Evolutionary conservation across 2,797 vertebrate species (phyloP).

Genomic region (Helarctos malayanus): DNA sequence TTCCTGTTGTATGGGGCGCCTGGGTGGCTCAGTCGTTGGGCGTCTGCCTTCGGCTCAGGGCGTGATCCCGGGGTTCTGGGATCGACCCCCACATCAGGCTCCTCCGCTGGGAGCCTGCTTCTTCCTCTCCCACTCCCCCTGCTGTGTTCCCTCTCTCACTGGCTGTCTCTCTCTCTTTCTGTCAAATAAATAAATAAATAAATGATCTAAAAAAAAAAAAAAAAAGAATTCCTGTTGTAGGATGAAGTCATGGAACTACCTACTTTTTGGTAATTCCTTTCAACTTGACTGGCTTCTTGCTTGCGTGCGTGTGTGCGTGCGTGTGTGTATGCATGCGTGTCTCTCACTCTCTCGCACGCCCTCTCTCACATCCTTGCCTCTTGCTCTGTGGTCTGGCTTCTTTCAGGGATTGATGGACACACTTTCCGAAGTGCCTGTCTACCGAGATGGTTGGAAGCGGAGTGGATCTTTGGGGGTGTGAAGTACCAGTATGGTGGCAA

Average conservation of each 20-base stretch:
- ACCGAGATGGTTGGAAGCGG: conserved; percentile 95
- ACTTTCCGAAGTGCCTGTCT: conserved; percentile 97
- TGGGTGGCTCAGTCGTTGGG: no score
- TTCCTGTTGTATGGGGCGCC: neutral
- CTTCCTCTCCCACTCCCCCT: no score
- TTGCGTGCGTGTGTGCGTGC: neutral
- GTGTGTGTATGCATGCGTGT: neutral
- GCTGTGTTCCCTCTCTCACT: no score
- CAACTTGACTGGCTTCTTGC: neutral
- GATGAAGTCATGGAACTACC: neutral
- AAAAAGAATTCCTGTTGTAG: neutral
- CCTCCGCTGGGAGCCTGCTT: no score
- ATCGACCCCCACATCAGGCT: no score
- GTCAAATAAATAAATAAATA: no score
- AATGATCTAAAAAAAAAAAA: no score
- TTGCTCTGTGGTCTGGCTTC: conserved; percentile 17
- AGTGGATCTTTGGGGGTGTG: conserved; percentile 95
- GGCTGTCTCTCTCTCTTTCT: no score
- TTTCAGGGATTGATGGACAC: conserved; percentile 89
- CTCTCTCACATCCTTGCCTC: neutral
- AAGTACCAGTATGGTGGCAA: conserved; percentile 97
- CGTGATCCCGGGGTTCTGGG: no score
- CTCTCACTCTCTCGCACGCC: neutral
- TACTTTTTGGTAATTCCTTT: neutral
- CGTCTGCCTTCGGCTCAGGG: no score